phyloP scores from a whole-genome alignment of 2,888 invertebrate genomes.

The Fragum whitleyi region DNA sequence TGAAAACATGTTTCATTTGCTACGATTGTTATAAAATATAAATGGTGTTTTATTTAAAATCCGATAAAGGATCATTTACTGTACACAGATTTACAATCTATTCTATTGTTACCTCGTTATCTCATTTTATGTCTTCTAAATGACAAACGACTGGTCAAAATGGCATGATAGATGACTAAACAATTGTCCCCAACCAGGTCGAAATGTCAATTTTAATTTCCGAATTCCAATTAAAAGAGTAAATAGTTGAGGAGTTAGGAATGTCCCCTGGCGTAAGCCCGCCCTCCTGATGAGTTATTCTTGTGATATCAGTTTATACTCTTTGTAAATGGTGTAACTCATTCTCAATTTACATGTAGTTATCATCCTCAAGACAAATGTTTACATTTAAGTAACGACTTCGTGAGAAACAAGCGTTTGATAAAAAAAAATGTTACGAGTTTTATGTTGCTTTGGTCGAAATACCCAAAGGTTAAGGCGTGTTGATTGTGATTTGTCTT shows the following conservation, averaged over 20 bases:
- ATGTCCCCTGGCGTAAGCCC: conserved; percentile 6
- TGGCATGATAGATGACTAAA: conserved; percentile 1
- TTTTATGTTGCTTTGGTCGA: too few species aligned
- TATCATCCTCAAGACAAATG: conserved; percentile 11
- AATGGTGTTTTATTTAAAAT: too few species aligned
- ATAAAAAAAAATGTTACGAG: too few species aligned
- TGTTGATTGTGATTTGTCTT: too few species aligned
- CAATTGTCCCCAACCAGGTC: conserved; percentile 8
- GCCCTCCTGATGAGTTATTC: conserved; percentile 19
- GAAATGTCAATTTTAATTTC: conserved; percentile 15
- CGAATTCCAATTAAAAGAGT: conserved; percentile 19
- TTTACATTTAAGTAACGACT: conserved; percentile 5
- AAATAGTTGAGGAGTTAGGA: conserved; percentile 11
- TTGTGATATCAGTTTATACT: conserved; percentile 1
- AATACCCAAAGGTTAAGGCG: too few species aligned
- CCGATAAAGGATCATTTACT: not conserved
- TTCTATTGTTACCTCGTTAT: conserved; percentile 10
- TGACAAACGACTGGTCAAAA: not conserved
- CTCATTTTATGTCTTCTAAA: not conserved
- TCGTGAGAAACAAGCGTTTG: not conserved
- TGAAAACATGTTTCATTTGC: too few species aligned
- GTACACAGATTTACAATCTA: not conserved
- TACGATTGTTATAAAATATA: too few species aligned
- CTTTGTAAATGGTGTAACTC: not conserved
- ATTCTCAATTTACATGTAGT: conserved; percentile 20